Evolutionary conservation across 1,140 invertebrate genomes (phyloP), one percentile per base, ranked within the genome.

Genomic region (Euura saliciscinereae): DNA sequence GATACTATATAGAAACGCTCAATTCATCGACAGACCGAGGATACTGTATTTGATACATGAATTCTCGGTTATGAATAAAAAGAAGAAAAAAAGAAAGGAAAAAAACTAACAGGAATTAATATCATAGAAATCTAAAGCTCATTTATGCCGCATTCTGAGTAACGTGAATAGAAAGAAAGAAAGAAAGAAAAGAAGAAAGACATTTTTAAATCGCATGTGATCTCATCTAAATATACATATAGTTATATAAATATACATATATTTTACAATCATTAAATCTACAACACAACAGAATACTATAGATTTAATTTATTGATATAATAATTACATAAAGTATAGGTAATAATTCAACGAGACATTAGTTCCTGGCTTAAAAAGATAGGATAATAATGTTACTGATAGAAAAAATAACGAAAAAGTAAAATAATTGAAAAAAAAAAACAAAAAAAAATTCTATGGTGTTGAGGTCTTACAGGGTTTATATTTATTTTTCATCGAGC

Each of bases 341-440:
- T 66, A 44, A 74, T 71, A 75, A 65, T 71, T 74, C 70, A 71
- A 78, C 75, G 75, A 78, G 72, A 65, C 74, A 68, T 59, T 73
- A 79, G 78, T 79, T 79, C 78, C 77, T 79, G 68, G 68, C 71
- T 74, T 75, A 71, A 74, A 43, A 66, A 68, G 51, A 64, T 74
- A 76, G 28, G 28, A 28, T 28, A 28, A 28, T 28, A 28, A 28
- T 28, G 28, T 28, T 28, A 28, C 1, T 28, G 28, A 28, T 28
- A 28, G 28, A 28, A 28, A 28, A 28, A 28, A 28, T 28, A 28
- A 28, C 28, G 28, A 28, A 28, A 28, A 28, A 28, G 28, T 28
- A 28, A 28, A 28, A 28, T 28, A 28, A 28, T 28, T 28, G 28
- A 28, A 28, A 28, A 28, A 28, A 28, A 28, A 28, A n/a, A 59